Evolutionary conservation across 2,888 invertebrate genomes (phyloP), one percentile per base, ranked within the genome.

Genomic region (Pollenia griseotomentosa): DNA sequence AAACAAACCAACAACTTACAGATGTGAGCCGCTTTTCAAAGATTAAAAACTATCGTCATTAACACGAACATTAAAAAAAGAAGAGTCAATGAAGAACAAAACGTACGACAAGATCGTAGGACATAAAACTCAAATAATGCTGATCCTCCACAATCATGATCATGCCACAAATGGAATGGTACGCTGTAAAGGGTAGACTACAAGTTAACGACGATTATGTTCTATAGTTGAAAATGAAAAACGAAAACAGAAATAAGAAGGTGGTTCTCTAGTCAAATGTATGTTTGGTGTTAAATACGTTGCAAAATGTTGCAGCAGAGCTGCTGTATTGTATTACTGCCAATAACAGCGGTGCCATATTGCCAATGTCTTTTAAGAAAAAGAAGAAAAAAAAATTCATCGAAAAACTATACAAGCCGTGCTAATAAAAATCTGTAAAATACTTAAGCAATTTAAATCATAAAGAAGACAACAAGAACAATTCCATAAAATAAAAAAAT

Each of bases 261-360:
- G 83, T 77, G 33, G 61, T 59, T 12, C 73, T 68, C n/a, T 12
- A 53, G 63, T 80, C 42, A 71, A 61, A 53, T 63, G 61, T 61
- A 71, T 57, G 71, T 73, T 78, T 70, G 78, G 84, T 80, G 84
- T 85, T 85, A 80, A 85, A 85, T 85, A 75, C 79, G 33, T 85
- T 75, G 59, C 74, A 84, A 85, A 85, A 80, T 55, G 48, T 40
- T 74, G 59, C 16, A 14, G 48, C 59, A 51, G 23, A 11, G 71
- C 81, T 83, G 83, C 83, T 75, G 83, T 77, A 77, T 83, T 77
- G 53, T 46, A 40, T 75, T 61, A 70, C 77, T 11, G 53, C 46
- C 68, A 33, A 73, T 53, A 73, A 19, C 44, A 61, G n/a, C 14
- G 42, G 33, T 73, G 77, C 77, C 55, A 65, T 19, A 66, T 44